Conservation (phyloP, 1,140 invertebrate genomes). For the Arion vulgaris region DNA sequence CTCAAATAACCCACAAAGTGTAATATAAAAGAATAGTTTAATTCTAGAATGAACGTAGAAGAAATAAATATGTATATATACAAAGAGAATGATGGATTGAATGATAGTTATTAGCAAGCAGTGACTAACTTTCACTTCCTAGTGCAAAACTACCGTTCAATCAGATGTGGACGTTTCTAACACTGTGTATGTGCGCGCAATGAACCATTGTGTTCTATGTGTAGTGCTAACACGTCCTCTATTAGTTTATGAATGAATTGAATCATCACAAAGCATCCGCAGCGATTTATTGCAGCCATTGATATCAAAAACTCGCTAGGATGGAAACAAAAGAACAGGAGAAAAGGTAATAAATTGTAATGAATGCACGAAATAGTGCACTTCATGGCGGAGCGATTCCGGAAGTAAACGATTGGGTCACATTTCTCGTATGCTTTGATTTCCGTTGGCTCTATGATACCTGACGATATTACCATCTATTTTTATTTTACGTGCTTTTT, state of each 20-base stretch:
- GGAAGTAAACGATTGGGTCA: conserved; percentile 24
- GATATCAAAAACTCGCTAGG: background rate
- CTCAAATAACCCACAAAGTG: too few relatives aligned
- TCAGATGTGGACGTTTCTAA: too few relatives aligned
- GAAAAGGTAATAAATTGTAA: conserved; percentile 10
- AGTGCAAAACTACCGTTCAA: too few relatives aligned
- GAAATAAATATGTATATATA: too few relatives aligned
- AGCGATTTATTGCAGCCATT: background rate
- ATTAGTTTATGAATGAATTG: background rate
- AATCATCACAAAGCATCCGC: background rate
- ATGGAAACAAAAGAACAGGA: background rate
- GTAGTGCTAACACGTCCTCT: background rate
- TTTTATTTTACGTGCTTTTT: background rate
- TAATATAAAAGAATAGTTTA: too few relatives aligned
- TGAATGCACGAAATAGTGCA: background rate
- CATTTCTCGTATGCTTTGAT: conserved; percentile 18
- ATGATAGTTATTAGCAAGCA: too few relatives aligned
- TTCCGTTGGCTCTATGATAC: background rate
- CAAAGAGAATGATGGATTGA: too few relatives aligned
- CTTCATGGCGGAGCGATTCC: conserved; percentile 10
- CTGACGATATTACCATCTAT: background rate
- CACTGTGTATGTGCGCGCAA: too few relatives aligned
- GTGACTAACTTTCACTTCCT: too few relatives aligned
- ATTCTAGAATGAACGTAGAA: too few relatives aligned
- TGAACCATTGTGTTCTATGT: background rate